Percentiles rank a stretch among this genome's conserved stretches.
Evolutionary conservation across 1,140 invertebrate species (phyloP).

Genomic region (Brachystomella parvula): DNA sequence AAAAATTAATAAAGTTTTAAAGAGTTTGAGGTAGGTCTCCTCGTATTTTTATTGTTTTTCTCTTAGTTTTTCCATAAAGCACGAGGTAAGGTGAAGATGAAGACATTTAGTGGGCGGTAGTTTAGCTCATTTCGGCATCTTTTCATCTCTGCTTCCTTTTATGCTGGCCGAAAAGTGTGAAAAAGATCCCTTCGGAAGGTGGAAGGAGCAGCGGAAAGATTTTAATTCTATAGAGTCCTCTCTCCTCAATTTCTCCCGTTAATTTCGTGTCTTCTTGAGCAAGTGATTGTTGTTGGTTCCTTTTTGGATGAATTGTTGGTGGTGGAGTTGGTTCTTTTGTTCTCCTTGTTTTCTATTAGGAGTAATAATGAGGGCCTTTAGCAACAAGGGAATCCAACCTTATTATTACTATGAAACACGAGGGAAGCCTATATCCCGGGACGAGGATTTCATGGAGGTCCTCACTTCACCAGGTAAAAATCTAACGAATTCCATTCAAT

Average conservation of each 20-base stretch:
- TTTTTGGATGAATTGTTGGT: conserved; percentile 7
- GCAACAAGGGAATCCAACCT: too few species aligned
- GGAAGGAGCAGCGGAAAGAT: neutral
- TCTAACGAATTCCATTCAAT: too few species aligned
- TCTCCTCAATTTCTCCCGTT: neutral
- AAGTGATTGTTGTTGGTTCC: neutral
- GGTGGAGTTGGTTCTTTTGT: neutral
- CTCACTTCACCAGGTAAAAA: too few species aligned
- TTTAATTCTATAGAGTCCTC: too few species aligned
- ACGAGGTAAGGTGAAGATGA: conserved; percentile 10
- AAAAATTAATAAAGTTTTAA: too few species aligned
- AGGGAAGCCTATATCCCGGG: neutral
- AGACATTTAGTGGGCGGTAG: neutral
- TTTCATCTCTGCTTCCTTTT: conserved; percentile 1
- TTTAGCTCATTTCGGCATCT: neutral
- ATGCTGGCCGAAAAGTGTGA: neutral
- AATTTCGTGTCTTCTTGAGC: neutral
- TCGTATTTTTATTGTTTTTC: too few species aligned
- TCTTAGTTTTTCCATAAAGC: too few species aligned
- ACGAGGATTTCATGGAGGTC: conserved; percentile 3
- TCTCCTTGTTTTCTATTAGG: conserved; percentile 7
- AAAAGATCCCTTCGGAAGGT: neutral
- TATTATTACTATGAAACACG: neutral
- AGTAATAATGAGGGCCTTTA: neutral
- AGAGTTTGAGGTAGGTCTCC: too few species aligned